Evolutionary conservation across 2,797 vertebrate genomes (phyloP).

Genomic region (Lepilemur ruficaudatus): DNA sequence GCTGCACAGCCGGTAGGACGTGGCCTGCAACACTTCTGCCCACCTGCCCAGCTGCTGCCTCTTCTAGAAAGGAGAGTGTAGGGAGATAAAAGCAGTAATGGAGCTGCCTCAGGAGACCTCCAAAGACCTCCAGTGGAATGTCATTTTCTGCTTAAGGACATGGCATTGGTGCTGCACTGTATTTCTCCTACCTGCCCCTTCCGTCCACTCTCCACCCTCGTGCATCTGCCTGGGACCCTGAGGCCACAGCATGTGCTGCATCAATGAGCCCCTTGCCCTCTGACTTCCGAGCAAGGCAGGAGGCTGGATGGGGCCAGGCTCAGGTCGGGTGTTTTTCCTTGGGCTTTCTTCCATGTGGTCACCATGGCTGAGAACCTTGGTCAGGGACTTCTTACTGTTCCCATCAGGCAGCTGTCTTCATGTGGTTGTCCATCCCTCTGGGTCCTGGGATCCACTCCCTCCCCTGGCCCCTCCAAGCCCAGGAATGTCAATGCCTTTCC

Average conservation of each 20-base stretch:
- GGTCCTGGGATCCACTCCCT: not conserved
- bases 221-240: not conserved
- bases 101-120: not conserved
- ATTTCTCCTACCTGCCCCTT: not conserved
- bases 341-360: not conserved
- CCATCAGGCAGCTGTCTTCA: accelerated
- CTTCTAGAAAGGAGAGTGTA: not conserved
- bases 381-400: not conserved
- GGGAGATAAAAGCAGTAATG: not conserved
- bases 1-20: accelerated
- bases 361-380: not conserved
- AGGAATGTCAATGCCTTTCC: no score
- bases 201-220: no score
- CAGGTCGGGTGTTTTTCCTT: accelerated
- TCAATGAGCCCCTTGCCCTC: not conserved
- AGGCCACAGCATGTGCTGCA: accelerated
- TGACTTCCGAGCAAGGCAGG: accelerated
- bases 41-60: no score
- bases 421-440: accelerated
- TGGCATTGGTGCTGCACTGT: accelerated
- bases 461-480: not conserved
- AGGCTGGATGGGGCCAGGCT: not conserved
- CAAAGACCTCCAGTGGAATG: no score
- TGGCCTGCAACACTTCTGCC: accelerated
- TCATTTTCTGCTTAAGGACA: not conserved